Conservation (phyloP, 2,113 vertebrate species). For the Pituophis catenifer region DNA sequence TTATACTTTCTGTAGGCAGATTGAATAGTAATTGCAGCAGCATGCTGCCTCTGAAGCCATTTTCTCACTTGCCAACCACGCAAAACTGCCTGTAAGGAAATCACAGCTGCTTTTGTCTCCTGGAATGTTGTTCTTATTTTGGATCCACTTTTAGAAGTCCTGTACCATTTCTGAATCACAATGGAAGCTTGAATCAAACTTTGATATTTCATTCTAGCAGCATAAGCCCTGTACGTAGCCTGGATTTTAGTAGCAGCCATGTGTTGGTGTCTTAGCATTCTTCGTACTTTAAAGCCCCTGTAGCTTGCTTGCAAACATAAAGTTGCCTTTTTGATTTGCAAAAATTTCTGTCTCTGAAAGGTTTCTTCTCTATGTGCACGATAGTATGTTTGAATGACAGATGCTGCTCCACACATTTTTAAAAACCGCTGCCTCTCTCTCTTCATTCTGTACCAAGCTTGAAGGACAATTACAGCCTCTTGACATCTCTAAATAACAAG, state of each 20-base stretch:
- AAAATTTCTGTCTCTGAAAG: constrained; percentile 52
- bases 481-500: constrained; percentile 80
- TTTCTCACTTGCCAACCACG: constrained; percentile 73
- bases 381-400: constrained; percentile 75
- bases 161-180: constrained; percentile 83
- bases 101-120: constrained; percentile 63
- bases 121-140: constrained; percentile 63
- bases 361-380: constrained; percentile 53
- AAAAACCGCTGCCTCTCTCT: constrained; percentile 61
- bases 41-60: constrained; percentile 50
- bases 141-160: constrained; percentile 52
- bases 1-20: constrained; percentile 70
- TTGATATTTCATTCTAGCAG: constrained; percentile 59
- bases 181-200: constrained; percentile 60
- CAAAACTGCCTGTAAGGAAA: constrained; percentile 78
- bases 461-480: constrained; percentile 77
- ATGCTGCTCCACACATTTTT: constrained; percentile 52
- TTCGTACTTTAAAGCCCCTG: constrained; percentile 67
- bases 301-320: constrained; percentile 79
- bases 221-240: constrained; percentile 73
- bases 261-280: constrained; percentile 63
- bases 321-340: constrained; percentile 58
- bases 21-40: constrained; percentile 78
- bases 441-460: constrained; percentile 81
- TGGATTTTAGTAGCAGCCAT: constrained; percentile 79